Evolutionary conservation across 2,113 vertebrate species (phyloP).

Genomic region (Symphodus melops): DNA sequence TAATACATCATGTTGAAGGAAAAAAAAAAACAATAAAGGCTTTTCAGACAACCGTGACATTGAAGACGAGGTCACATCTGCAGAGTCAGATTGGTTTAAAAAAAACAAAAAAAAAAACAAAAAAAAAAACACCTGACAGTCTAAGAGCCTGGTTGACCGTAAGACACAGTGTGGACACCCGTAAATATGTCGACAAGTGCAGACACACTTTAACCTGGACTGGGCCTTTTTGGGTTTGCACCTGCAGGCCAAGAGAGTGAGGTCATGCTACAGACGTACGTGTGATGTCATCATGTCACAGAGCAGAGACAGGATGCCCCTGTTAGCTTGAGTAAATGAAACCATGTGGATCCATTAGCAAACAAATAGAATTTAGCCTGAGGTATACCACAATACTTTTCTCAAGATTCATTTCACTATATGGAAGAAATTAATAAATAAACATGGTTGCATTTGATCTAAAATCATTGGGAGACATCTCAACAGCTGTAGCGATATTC

Average conservation of each 20-base stretch:
- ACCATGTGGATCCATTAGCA: slow-evolving; percentile 6
- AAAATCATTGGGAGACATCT: background rate
- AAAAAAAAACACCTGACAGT: slow-evolving; percentile 57
- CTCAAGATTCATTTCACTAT: background rate
- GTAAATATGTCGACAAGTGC: slow-evolving; percentile 74
- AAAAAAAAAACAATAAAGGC: slow-evolving; percentile 36
- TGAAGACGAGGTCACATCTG: slow-evolving; percentile 65
- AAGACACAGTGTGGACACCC: slow-evolving; percentile 45
- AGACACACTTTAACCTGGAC: slow-evolving; percentile 38
- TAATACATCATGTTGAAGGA: slow-evolving; percentile 45
- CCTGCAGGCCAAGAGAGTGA: slow-evolving; percentile 58
- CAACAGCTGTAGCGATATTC: background rate
- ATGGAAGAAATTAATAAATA: background rate
- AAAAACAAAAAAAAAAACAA: too few species aligned
- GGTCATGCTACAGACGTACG: slow-evolving; percentile 57
- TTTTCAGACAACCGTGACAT: slow-evolving; percentile 41
- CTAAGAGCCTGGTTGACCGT: slow-evolving; percentile 47
- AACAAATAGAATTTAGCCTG: slow-evolving; percentile 30
- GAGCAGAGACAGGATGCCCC: slow-evolving; percentile 33
- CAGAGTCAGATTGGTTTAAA: slow-evolving; percentile 46
- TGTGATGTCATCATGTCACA: slow-evolving; percentile 38
- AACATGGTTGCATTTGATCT: background rate
- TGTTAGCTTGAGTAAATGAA: slow-evolving; percentile 40
- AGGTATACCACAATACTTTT: background rate
- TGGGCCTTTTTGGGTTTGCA: slow-evolving; percentile 63